Evolutionary conservation across 2,888 invertebrate species (phyloP).

Genomic region (Caenorhabditis sp.): DNA sequence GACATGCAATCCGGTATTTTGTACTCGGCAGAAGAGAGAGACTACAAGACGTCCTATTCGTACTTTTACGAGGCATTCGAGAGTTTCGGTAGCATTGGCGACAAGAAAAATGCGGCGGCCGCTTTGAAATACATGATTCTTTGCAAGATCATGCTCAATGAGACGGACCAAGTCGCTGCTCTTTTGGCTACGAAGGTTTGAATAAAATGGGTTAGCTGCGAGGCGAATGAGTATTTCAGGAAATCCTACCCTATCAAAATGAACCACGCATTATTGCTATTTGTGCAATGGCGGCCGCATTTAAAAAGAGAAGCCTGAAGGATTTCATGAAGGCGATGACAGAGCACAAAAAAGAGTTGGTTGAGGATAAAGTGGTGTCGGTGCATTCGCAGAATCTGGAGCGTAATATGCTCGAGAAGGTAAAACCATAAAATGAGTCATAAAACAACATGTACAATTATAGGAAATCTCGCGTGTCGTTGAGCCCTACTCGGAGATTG

Average conservation of each 20-base stretch:
- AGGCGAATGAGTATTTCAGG: not conserved
- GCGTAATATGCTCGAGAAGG: constrained; percentile 97
- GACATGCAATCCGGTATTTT: constrained; percentile 98
- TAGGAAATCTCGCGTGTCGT: constrained; percentile 96
- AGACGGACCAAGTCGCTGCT: constrained; percentile 75
- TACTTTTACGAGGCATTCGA: constrained; percentile 99
- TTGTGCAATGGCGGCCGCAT: constrained; percentile 96
- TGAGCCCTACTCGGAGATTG: constrained; percentile 97
- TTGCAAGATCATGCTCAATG: constrained; percentile 87
- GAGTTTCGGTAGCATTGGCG: constrained; percentile 91
- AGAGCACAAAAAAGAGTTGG: constrained; percentile 79
- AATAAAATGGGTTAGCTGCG: not conserved
- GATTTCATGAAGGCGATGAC: constrained; percentile 93
- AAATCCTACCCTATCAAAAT: constrained; percentile 87
- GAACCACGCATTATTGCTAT: constrained; percentile 90
- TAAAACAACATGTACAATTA: constrained; percentile 10
- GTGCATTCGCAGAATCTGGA: constrained; percentile 98
- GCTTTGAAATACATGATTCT: constrained; percentile 99
- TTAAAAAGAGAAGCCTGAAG: constrained; percentile 94
- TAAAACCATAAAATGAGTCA: constrained; percentile 6
- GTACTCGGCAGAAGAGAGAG: constrained; percentile 98
- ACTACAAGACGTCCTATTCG: constrained; percentile 99
- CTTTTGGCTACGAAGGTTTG: constrained; percentile 91
- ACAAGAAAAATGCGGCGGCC: constrained; percentile 92
- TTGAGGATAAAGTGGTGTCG: constrained; percentile 89